Evolutionary conservation across 1,140 invertebrate genomes (phyloP), one percentile per base, ranked within the genome.

Genomic region (Drosophila ananassae): DNA sequence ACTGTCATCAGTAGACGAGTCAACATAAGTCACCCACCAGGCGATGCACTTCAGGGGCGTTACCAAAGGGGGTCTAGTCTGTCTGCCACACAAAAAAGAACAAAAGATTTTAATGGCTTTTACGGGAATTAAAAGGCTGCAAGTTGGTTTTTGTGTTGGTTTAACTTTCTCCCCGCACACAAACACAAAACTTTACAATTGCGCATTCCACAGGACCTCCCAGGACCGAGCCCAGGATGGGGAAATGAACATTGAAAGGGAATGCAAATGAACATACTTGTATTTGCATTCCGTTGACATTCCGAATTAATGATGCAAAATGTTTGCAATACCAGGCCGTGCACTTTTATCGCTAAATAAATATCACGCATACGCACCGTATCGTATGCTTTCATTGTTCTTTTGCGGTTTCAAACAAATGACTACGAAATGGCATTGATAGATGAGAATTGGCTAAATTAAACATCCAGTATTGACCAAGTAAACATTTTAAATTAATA

Each of bases 71-170:
- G 17, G 24, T 3, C 7, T 10, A 30, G 55, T 54, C 67, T 41
- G 50, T 39, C 63, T 55, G 51, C 71, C 56, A 32, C 39, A 32
- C 17, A 13, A 30, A 13, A 52, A 52, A 37, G 34, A 37, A 67
- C 69, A 78, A 63, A 75, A 58, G 59, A 56, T 51, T 83, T 79
- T 67, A 73, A 83, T 84, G 77, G 80, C 76, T 84, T 79, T 83
- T 64, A 79, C 55, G 74, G 60, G 51, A 73, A 83, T 83, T 75
- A 84, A 84, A 78, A 78, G 50, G 46, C 44, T 9, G 46, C 41
- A 34, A 61, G 56, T n/a, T 63, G 13, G 28, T 58, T 32, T 9
- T 21, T 44, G 25, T 62, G 24, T 62, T 24, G 51, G n/a, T 44
- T 67, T 69, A 50, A 17, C 34, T 41, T 69, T 56, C 9, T 30